These are phyloP conservation scores for Laticauda colubrina DNA, from an alignment of 2,113 vertebrate genomes.

Conservation along the genomic window DNA sequence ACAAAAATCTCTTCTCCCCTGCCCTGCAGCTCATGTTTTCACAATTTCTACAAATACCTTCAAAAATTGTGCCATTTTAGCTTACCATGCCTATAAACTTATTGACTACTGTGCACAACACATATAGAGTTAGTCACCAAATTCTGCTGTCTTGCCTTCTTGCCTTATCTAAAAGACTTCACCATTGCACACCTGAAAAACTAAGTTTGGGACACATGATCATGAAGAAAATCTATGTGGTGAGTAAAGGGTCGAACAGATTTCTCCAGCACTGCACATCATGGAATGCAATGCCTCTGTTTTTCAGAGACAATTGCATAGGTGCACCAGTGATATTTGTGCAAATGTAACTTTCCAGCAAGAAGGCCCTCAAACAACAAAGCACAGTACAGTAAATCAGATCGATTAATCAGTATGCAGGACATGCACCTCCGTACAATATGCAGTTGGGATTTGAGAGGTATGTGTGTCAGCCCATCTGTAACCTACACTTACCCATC, in stretches of 20 bases:
- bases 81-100: background rate
- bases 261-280: background rate
- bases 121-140: background rate
- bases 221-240: background rate
- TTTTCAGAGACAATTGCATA: background rate
- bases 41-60: no score
- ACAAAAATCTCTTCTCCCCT: background rate
- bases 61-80: background rate
- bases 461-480: background rate
- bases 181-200: background rate
- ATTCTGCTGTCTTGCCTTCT: background rate
- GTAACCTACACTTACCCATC: background rate
- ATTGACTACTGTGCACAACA: background rate
- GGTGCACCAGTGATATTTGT: background rate
- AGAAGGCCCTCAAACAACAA: background rate
- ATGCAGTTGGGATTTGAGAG: background rate
- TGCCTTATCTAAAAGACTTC: background rate
- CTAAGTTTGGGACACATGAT: background rate
- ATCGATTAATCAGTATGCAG: background rate
- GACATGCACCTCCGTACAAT: background rate
- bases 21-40: background rate
- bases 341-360: background rate
- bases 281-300: background rate
- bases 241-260: background rate
- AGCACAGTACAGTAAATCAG: background rate